Percentiles rank a stretch among this genome's conserved stretches.
phyloP scores from a whole-genome alignment of 2,113 vertebrate species.

The Scomber colias region DNA sequence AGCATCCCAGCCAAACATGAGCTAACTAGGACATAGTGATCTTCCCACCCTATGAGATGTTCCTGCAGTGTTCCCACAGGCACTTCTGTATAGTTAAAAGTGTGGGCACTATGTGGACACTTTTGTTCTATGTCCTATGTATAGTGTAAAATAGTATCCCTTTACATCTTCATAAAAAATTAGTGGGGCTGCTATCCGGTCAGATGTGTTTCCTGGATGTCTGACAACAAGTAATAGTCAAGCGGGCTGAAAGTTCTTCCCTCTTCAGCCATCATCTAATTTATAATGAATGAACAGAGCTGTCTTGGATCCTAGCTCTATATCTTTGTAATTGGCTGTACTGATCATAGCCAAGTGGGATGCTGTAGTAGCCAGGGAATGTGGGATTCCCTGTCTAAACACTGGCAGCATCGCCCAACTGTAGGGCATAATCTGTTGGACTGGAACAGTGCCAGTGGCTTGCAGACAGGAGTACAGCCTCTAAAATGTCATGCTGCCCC shows the following conservation, averaged over 20 bases:
- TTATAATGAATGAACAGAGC: slow-evolving; percentile 26
- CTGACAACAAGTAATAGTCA: slow-evolving; percentile 21
- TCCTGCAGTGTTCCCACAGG: slow-evolving; percentile 7
- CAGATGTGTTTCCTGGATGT: not conserved
- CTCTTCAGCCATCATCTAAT: slow-evolving; percentile 20
- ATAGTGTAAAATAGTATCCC: not conserved
- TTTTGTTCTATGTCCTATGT: not conserved
- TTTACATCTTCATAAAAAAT: not conserved
- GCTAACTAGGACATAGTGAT: slow-evolving; percentile 34
- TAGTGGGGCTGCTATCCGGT: not conserved
- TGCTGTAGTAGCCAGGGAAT: slow-evolving; percentile 40
- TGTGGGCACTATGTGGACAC: slow-evolving; percentile 14
- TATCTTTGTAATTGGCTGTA: slow-evolving; percentile 9
- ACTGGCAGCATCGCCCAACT: slow-evolving; percentile 38
- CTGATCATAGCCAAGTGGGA: slow-evolving; percentile 8
- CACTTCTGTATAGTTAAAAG: slow-evolving; percentile 16
- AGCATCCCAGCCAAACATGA: slow-evolving; percentile 2
- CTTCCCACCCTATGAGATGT: slow-evolving; percentile 32
- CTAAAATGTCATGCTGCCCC: slow-evolving; percentile 37
- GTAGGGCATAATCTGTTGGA: slow-evolving; percentile 51
- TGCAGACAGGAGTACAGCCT: slow-evolving; percentile 47
- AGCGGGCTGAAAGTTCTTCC: slow-evolving; percentile 54
- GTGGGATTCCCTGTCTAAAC: slow-evolving; percentile 63
- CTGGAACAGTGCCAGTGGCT: slow-evolving; percentile 57
- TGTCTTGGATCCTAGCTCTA: slow-evolving; percentile 2